Conservation (phyloP, 2,113 vertebrate genomes). For the Haemorhous mexicanus region DNA sequence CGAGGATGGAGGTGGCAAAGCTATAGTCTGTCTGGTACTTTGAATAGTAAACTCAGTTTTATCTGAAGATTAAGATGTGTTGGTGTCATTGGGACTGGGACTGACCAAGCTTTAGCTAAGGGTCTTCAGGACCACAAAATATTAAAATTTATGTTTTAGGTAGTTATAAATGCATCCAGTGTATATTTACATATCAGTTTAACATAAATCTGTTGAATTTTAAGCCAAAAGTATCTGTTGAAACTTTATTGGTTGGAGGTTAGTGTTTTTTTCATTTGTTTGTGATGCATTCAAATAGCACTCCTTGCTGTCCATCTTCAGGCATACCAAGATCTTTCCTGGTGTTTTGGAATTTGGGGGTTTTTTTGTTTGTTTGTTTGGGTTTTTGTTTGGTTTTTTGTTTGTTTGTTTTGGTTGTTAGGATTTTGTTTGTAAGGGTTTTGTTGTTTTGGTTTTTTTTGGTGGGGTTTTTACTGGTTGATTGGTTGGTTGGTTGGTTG, state of each 20-base stretch:
- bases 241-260: neutral
- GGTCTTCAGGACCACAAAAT: neutral
- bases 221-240: neutral
- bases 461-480: neutral
- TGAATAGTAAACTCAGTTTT: neutral
- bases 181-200: neutral
- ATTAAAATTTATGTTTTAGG: neutral
- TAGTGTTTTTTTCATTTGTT: neutral
- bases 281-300: neutral
- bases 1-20: neutral
- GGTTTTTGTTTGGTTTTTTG: neutral
- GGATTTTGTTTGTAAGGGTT: neutral
- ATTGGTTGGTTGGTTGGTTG: neutral
- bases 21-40: neutral
- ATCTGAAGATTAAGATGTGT: neutral
- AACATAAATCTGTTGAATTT: neutral
- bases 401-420: neutral
- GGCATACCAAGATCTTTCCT: neutral
- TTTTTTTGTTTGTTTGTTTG: neutral
- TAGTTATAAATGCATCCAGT: neutral
- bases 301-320: neutral
- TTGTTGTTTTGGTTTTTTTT: neutral
- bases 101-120: neutral
- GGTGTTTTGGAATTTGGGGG: neutral
- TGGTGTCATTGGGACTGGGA: neutral